Conservation (phyloP, 2,888 invertebrate genomes). For the Mythimna impura region DNA sequence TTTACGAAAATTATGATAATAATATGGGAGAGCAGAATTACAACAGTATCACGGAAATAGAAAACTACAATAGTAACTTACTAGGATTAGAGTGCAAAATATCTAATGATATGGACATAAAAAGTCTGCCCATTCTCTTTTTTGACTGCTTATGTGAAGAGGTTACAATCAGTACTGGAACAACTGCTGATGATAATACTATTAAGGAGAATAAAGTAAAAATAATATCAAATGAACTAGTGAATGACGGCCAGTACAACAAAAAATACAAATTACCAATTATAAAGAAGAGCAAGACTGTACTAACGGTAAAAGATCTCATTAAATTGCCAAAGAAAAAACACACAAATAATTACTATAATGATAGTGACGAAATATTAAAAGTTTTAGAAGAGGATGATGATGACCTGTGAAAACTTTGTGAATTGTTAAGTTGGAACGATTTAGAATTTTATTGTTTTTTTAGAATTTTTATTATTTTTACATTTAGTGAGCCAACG, state of each 20-base stretch:
- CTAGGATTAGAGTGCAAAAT: conserved; percentile 14
- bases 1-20: conserved; percentile 22
- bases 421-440: too few species aligned
- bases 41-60: conserved; percentile 15
- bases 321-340: too few species aligned
- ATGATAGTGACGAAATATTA: too few species aligned
- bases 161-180: conserved; percentile 39
- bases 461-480: too few species aligned
- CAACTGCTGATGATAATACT: conserved; percentile 44
- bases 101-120: conserved; percentile 22
- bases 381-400: too few species aligned
- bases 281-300: conserved; percentile 1
- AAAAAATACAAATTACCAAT: conserved; percentile 33
- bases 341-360: too few species aligned
- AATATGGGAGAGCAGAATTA: conserved; percentile 20
- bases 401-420: too few species aligned
- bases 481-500: too few species aligned
- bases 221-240: conserved; percentile 46
- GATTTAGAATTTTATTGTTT: too few species aligned
- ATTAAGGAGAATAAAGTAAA: conserved; percentile 44
- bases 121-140: background rate
- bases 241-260: conserved; percentile 42
- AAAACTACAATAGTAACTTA: conserved; percentile 28
- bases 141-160: conserved; percentile 9
- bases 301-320: conserved; percentile 26